These are phyloP conservation scores for Margarornis squamiger DNA, from an alignment of 2,797 vertebrate species.

Conservation along the genomic window DNA sequence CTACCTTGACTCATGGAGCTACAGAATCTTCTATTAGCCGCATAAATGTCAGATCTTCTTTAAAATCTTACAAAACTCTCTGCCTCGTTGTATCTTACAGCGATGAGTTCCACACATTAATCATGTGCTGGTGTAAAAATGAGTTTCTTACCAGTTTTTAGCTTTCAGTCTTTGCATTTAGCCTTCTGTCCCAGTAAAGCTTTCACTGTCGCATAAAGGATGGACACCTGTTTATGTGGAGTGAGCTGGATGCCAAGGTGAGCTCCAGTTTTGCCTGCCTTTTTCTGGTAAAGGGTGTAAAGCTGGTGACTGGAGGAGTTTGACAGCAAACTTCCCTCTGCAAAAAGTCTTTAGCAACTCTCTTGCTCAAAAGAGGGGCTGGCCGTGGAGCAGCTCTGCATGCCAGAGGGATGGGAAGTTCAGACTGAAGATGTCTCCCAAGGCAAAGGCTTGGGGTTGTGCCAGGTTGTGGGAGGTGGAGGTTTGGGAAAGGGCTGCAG, in stretches of 20 bases:
- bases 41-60: conserved; percentile 56
- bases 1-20: conserved; percentile 60
- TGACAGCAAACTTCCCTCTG: background rate
- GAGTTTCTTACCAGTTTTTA: conserved; percentile 32
- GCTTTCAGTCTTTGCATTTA: background rate
- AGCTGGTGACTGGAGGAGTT: background rate
- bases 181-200: background rate
- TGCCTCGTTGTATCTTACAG: background rate
- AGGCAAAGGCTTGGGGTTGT: conserved; percentile 50
- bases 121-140: conserved; percentile 29
- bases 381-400: background rate
- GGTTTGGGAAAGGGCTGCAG: conserved; percentile 54
- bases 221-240: background rate
- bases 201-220: background rate
- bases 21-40: conserved; percentile 62
- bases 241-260: background rate
- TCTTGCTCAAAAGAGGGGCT: background rate
- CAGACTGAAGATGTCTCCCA: conserved; percentile 48
- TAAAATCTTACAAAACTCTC: conserved; percentile 53
- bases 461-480: conserved; percentile 60
- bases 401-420: conserved; percentile 39
- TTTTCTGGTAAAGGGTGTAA: background rate
- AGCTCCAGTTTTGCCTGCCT: background rate
- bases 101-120: conserved; percentile 6
- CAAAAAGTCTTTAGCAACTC: background rate